Conservation (phyloP, 2,113 vertebrate genomes). For the Recurvirostra avosetta region DNA sequence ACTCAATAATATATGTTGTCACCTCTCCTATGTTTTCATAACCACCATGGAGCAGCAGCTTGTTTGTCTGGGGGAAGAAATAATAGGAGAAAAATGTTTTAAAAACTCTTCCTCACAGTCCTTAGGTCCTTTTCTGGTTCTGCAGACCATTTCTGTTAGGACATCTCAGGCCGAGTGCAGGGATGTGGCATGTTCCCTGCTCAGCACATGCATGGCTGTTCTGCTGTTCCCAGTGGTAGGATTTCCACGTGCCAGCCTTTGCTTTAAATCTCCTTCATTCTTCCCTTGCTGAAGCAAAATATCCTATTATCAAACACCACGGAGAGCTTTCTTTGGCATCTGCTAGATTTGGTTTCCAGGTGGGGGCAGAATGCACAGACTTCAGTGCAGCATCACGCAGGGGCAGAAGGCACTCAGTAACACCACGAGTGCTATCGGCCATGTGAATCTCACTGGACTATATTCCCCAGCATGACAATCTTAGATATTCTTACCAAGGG, state of each 20-base stretch:
- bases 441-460: not conserved
- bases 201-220: not conserved
- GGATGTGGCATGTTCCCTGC: not conserved
- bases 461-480: not conserved
- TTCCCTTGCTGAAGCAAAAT: not conserved
- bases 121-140: not conserved
- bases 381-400: accelerated
- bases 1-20: not conserved
- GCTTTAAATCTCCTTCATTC: not conserved
- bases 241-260: not conserved
- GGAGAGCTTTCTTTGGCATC: not conserved
- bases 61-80: not conserved
- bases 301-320: accelerated
- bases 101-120: not conserved
- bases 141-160: not conserved
- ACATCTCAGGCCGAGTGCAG: not conserved
- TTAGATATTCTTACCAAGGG: not conserved
- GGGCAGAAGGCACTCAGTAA: not conserved
- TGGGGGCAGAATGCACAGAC: not conserved
- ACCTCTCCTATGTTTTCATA: not conserved
- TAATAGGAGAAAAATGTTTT: not conserved
- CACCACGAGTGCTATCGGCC: not conserved
- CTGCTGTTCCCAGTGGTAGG: accelerated
- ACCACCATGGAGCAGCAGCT: not conserved
- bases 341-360: not conserved